phyloP scores from a whole-genome alignment of 2,888 invertebrate genomes.

The Neocrepidodera transversa region DNA sequence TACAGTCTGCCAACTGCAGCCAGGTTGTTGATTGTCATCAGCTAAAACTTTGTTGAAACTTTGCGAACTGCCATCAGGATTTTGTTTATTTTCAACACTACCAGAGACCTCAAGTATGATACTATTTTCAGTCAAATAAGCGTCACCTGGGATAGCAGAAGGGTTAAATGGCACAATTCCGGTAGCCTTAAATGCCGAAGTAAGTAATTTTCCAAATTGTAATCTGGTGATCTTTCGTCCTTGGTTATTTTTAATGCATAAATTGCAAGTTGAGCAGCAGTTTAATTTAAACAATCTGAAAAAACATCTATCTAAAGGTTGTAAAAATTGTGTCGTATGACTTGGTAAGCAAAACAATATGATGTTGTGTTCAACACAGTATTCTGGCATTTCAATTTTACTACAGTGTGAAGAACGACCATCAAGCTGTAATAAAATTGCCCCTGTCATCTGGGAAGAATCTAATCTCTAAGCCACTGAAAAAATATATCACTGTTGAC shows the following conservation, averaged over 20 bases:
- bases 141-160: too few species aligned
- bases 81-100: too few species aligned
- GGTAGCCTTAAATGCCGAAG: neutral
- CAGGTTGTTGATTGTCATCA: too few species aligned
- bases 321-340: constrained; percentile 47
- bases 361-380: constrained; percentile 43
- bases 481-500: constrained; percentile 34
- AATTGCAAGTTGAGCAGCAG: constrained; percentile 33
- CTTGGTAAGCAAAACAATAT: too few species aligned
- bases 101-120: too few species aligned
- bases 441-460: constrained; percentile 49
- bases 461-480: constrained; percentile 32
- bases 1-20: too few species aligned
- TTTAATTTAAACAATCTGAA: constrained; percentile 46
- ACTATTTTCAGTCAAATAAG: too few species aligned
- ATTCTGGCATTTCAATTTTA: constrained; percentile 28
- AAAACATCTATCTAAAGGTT: constrained; percentile 45
- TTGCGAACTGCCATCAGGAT: too few species aligned
- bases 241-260: constrained; percentile 15
- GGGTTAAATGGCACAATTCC: too few species aligned
- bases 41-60: too few species aligned
- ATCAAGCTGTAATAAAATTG: constrained; percentile 48
- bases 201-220: constrained; percentile 24
- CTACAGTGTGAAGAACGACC: constrained; percentile 48
- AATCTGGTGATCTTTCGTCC: too few species aligned